Conservation (phyloP, 2,797 vertebrate genomes). For the Hydrophis major region DNA sequence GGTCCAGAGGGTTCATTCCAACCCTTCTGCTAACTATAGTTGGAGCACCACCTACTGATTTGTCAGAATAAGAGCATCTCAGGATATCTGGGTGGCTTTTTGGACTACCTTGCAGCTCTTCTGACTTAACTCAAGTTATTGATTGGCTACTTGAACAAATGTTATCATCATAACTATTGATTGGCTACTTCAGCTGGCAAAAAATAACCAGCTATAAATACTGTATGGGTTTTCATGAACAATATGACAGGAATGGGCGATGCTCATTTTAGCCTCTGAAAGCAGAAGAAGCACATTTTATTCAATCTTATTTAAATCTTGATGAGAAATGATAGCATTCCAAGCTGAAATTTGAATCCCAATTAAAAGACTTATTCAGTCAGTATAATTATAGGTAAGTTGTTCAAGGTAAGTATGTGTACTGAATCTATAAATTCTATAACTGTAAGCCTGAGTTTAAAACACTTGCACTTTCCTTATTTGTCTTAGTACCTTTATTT, state of each 20-base stretch:
- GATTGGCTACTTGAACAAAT: background rate
- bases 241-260: background rate
- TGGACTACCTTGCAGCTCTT: no score
- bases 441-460: background rate
- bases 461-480: background rate
- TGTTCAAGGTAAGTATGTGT: background rate
- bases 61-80: background rate
- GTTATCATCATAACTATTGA: background rate
- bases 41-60: conserved; percentile 18
- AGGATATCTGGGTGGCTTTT: background rate
- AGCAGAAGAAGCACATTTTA: background rate
- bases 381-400: background rate
- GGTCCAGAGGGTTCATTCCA: background rate
- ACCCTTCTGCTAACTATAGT: background rate
- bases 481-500: background rate
- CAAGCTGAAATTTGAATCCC: background rate
- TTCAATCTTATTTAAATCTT: background rate
- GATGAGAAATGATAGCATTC: background rate
- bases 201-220: background rate
- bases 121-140: background rate
- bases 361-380: background rate
- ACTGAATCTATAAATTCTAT: background rate
- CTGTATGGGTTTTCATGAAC: background rate
- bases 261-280: background rate
- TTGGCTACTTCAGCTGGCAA: background rate